Evolutionary conservation across 1,140 invertebrate species (phyloP).

Genomic region (Drosophila truncata): DNA sequence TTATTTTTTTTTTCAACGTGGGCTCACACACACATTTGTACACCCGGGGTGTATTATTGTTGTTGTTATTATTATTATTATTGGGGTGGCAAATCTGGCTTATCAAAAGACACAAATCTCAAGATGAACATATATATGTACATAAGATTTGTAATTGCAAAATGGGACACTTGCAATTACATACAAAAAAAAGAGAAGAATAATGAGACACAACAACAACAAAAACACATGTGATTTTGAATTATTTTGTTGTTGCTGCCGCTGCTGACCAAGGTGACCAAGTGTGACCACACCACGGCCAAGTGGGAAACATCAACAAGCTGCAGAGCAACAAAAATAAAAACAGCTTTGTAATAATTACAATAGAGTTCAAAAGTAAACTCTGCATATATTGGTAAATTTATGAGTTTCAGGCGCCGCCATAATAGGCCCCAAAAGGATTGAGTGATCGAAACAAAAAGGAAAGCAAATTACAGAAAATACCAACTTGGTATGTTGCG

Average conservation of each 20-base stretch:
- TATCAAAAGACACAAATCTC: constrained; percentile 34
- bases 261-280: constrained; percentile 23
- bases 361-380: neutral
- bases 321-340: too few relatives aligned
- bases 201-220: constrained; percentile 45
- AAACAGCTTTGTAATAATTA: neutral
- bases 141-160: constrained; percentile 11
- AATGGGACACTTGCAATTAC: constrained; percentile 49
- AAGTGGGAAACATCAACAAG: constrained; percentile 9
- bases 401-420: neutral
- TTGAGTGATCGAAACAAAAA: neutral
- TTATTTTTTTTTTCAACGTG: constrained; percentile 43
- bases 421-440: neutral
- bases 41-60: constrained; percentile 25
- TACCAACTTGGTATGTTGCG: constrained; percentile 51
- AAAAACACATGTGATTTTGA: constrained; percentile 75
- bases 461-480: constrained; percentile 18
- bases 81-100: constrained; percentile 18
- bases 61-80: constrained; percentile 6
- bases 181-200: constrained; percentile 16
- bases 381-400: neutral
- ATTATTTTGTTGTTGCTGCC: constrained; percentile 7
- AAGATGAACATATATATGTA: neutral
- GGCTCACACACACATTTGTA: constrained; percentile 25
- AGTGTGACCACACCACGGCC: constrained; percentile 54